Base-by-base conservation (phyloP, 2,797 vertebrate species). In the Monodelphis domestica region DNA sequence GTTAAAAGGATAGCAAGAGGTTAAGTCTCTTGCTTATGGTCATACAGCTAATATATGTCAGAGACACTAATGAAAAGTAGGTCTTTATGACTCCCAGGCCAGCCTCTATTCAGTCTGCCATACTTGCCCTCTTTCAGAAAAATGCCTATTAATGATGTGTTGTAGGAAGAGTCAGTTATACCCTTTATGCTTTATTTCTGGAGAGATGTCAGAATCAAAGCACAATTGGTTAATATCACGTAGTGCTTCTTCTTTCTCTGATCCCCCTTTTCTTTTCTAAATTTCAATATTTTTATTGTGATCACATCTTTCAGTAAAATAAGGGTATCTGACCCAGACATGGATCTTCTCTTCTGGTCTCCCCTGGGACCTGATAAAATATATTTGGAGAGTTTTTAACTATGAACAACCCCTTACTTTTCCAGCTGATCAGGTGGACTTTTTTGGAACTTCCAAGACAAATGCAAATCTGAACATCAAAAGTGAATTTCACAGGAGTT, bases 141-240 rank as follows among this genome's bases (percentile, higher is more conserved):
- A 78, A 94, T 97, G 96, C 94, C 94, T 91, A 45, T 94, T 95
- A 95, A 93, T 89, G 97, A 93, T 56, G 94, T 92, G 50, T 93
- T 95, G 94, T 96, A 97, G 54, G 90, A 97, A 97, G 93, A 92
- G 59, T 87, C 95, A 95, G 97, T 98, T 98, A 95, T 94, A 97
- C 98, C 94, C 92, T 94, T 98, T 97, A 97, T 94, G 90, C 17
- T 97, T 97, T 97, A 94, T 94, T 95, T 97, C 95, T 95, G 90
- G 87, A 96, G 91, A 94, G 88, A 95, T 70, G n/a, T 57, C 95
- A 97, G 97, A 97, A 97, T 95, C 88, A 94, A 95, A 97, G 96
- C 89, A 97, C 92, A 96, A 95, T 91, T 98, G 97, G 96, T 96
- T 95, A 96, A 87, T 93, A 97, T 96, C 97, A 96, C 97, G 96